Conservation (phyloP, 2,797 vertebrate genomes). For the Steatocranus sp. region DNA sequence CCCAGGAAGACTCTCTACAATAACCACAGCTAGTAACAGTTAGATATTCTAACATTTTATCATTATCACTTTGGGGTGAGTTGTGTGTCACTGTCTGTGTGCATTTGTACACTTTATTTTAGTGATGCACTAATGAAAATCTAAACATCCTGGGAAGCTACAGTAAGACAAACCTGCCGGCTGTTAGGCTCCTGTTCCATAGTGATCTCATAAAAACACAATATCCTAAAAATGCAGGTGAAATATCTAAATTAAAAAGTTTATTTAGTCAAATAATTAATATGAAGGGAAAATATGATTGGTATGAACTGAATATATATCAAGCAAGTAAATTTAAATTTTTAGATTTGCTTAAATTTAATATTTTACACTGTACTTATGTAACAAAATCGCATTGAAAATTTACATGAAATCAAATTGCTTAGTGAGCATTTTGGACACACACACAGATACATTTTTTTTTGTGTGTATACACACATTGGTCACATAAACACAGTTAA, state of each 20-base stretch:
- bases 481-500: background rate
- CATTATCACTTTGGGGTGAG: background rate
- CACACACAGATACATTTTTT: background rate
- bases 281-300: background rate
- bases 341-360: background rate
- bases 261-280: background rate
- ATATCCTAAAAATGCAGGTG: background rate
- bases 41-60: background rate
- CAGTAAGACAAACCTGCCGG: background rate
- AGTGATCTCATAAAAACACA: background rate
- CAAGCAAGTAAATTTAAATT: background rate
- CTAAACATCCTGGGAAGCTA: background rate
- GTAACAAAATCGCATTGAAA: background rate
- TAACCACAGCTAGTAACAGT: slow-evolving; percentile 5
- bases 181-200: background rate
- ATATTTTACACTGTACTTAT: background rate
- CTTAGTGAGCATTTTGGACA: background rate
- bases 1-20: background rate
- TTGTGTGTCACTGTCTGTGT: background rate
- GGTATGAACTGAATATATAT: background rate
- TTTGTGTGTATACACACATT: background rate
- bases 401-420: background rate
- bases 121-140: background rate
- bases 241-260: background rate
- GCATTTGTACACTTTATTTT: background rate